Base-by-base conservation (phyloP, 1,140 invertebrate species). In the Calycopis cecrops region DNA sequence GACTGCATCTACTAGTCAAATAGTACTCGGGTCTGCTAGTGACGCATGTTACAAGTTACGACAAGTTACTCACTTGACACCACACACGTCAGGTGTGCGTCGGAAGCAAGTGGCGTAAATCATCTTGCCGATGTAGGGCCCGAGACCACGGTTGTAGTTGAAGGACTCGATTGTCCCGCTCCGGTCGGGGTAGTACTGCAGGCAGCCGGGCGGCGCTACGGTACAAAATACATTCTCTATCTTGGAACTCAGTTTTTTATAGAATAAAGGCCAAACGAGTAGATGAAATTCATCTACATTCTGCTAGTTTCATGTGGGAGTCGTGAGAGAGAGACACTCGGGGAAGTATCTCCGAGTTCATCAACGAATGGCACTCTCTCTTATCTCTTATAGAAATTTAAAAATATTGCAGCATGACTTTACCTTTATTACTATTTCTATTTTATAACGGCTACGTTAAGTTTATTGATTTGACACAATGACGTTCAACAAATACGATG, bases 121-220 rank as follows among this genome's bases (percentile, higher is more conserved):
- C 55, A 89, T 54, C 55, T 87, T 79, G 6, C 72, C 75, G 35
- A 84, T 79, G 69, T 88, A 86, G 0, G 83, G 80, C 0, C 88
- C 84, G 0, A 65, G 53, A 7, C 88, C 82, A 1, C 72, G 67
- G 69, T 90, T 90, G 67, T 90, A 92, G 70, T 92, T 92, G 67
- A 93, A 92, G 9, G 89, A 91, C 60, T 90, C 88, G 57, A 92
- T 86, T 37, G 72, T 79, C 9, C 91, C 91, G 0, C 76, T 65
- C 8, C 83, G 59, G 37, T 91, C 90, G 0, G 90, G 90, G 67
- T 88, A 92, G 77, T 91, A 93, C 60, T 93, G 92, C 11, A 92
- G 81, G 58, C 91, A 92, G 35, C 91, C 91, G 0, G 87, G 73
- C 0, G 92, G 92, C 3, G 92, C 92, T 91, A 69, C 33, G 65